phyloP scores from a whole-genome alignment of 2,113 vertebrate species.

The Fregetta grallaria region DNA sequence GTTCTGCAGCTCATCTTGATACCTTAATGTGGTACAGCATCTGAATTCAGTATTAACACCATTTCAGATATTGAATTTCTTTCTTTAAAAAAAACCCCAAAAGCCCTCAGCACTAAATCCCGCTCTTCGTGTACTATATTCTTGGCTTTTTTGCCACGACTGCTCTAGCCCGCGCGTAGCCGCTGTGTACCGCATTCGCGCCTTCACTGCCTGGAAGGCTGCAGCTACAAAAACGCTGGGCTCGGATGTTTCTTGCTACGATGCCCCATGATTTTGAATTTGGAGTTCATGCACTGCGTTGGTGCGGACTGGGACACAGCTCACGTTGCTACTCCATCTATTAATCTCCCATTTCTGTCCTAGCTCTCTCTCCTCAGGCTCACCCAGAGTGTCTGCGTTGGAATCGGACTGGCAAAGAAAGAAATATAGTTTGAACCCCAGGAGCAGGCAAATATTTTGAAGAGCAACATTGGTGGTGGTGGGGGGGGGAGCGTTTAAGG shows the following conservation, averaged over 20 bases:
- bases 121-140: fast-evolving
- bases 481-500: neutral
- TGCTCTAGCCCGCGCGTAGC: fast-evolving
- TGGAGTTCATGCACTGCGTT: neutral
- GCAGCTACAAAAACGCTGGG: neutral
- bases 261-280: fast-evolving
- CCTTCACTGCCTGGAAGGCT: neutral
- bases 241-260: neutral
- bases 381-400: neutral
- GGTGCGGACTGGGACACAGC: neutral
- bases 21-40: fast-evolving
- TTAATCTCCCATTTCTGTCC: neutral
- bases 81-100: neutral
- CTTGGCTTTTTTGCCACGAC: fast-evolving
- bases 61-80: neutral
- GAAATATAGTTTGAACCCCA: neutral
- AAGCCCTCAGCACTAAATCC: neutral
- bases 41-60: neutral
- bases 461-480: neutral
- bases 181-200: fast-evolving
- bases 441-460: neutral
- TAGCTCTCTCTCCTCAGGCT: neutral
- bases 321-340: neutral
- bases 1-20: neutral
- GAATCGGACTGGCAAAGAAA: neutral